These are phyloP conservation scores for Thymelicus sylvestris DNA, from an alignment of 2,888 invertebrate genomes.

Conservation along the genomic window DNA sequence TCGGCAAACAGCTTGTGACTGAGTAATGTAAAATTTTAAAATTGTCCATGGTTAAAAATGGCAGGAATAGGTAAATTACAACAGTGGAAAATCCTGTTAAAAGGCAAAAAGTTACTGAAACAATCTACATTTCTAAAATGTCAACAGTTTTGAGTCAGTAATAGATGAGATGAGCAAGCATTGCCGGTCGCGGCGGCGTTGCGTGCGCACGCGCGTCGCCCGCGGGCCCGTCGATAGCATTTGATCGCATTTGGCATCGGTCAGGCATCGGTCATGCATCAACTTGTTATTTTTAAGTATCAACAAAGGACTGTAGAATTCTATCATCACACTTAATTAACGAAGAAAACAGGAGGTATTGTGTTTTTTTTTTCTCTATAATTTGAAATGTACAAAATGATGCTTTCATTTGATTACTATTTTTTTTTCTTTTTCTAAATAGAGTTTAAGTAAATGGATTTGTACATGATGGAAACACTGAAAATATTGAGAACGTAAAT, in stretches of 20 bases:
- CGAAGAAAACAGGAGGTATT: constrained; percentile 65
- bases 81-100: background rate
- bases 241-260: constrained; percentile 61
- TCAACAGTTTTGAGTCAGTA: too few relatives aligned
- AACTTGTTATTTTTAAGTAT: constrained; percentile 79
- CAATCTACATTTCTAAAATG: background rate
- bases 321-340: constrained; percentile 81
- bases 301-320: constrained; percentile 79
- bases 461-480: constrained; percentile 74
- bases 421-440: constrained; percentile 75
- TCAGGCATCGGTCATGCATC: constrained; percentile 51
- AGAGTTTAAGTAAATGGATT: constrained; percentile 76
- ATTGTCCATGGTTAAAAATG: background rate
- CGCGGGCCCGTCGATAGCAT: constrained; percentile 51
- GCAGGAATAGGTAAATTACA: background rate
- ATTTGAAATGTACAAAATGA: constrained; percentile 83
- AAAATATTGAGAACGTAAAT: constrained; percentile 45
- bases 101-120: too few relatives aligned
- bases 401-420: constrained; percentile 77
- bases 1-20: background rate
- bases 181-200: background rate
- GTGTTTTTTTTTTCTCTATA: constrained; percentile 69
- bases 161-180: background rate
- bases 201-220: constrained; percentile 3
- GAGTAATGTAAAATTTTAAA: background rate